Percentiles rank a stretch among this genome's conserved stretches.
These are phyloP conservation scores for Dicerorhinus sumatrensis DNA, from an alignment of 2,113 vertebrate species.

Conservation along the genomic window DNA sequence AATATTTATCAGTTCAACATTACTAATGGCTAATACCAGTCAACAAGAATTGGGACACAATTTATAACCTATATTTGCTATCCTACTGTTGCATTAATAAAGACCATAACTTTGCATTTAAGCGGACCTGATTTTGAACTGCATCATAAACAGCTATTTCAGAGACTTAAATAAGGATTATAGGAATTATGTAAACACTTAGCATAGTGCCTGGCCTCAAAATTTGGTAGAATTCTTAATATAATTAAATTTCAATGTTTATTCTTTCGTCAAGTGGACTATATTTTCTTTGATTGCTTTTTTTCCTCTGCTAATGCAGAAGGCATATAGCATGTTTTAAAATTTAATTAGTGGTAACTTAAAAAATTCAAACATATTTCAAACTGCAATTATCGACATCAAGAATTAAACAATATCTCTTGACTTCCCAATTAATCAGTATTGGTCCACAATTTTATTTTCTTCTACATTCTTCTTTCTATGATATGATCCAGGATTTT, in stretches of 20 bases:
- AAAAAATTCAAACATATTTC: conserved; percentile 15
- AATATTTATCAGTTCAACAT: background rate
- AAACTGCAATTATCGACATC: background rate
- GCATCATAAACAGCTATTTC: background rate
- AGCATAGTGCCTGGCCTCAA: background rate
- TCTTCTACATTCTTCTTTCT: background rate
- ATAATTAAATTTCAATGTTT: background rate
- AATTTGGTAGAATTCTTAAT: conserved; percentile 14
- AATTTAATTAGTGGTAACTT: conserved; percentile 27
- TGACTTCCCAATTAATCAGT: background rate
- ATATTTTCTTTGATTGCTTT: background rate
- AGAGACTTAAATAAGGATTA: conserved; percentile 13
- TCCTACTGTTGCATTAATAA: background rate
- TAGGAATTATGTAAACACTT: background rate
- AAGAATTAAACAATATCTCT: background rate
- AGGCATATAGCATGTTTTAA: background rate
- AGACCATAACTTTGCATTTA: background rate
- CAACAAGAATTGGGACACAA: background rate
- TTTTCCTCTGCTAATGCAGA: background rate
- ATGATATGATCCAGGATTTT: background rate
- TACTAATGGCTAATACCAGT: background rate
- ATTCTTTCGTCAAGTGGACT: background rate
- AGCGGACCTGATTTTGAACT: background rate
- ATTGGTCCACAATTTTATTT: background rate
- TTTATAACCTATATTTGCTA: background rate